Percentiles rank a stretch among this genome's conserved stretches.
Conservation (phyloP, 2,797 vertebrate genomes). For the Dallia pectoralis region DNA sequence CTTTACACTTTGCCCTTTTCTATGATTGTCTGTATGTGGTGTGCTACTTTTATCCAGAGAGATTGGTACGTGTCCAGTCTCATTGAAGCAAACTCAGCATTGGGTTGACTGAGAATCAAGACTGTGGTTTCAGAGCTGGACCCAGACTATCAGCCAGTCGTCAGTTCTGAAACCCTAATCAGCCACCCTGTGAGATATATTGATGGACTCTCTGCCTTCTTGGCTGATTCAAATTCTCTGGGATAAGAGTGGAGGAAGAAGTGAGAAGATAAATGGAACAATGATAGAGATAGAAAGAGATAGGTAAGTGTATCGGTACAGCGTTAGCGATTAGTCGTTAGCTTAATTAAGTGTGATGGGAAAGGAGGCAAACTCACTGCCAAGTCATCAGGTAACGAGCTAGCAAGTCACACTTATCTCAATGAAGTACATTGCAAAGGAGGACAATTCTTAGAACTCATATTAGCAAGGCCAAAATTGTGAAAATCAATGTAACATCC, state of each 20-base stretch:
- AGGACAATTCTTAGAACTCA: neutral
- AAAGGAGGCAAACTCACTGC: neutral
- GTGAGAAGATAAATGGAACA: neutral
- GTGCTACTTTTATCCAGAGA: neutral
- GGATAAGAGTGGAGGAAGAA: neutral
- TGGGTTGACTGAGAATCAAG: neutral
- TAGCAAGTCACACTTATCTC: neutral
- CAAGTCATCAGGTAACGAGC: neutral
- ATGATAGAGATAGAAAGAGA: neutral
- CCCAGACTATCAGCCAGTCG: neutral
- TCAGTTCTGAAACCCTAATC: neutral
- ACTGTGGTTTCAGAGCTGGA: neutral
- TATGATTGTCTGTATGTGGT: neutral
- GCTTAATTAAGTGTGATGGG: neutral
- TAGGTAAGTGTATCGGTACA: neutral
- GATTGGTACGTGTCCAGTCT: neutral
- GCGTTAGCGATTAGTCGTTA: neutral
- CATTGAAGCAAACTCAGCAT: neutral
- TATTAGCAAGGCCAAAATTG: neutral
- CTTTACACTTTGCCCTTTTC: too few relatives aligned
- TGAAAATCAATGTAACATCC: too few relatives aligned
- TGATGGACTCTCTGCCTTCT: neutral
- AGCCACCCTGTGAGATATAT: neutral
- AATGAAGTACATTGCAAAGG: neutral
- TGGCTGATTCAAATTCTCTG: neutral